A percentile compares a stretch with the other conserved stretches of the same genome.
phyloP scores from a whole-genome alignment of 1,140 invertebrate genomes.

The Phenacoccus solenopsis region DNA sequence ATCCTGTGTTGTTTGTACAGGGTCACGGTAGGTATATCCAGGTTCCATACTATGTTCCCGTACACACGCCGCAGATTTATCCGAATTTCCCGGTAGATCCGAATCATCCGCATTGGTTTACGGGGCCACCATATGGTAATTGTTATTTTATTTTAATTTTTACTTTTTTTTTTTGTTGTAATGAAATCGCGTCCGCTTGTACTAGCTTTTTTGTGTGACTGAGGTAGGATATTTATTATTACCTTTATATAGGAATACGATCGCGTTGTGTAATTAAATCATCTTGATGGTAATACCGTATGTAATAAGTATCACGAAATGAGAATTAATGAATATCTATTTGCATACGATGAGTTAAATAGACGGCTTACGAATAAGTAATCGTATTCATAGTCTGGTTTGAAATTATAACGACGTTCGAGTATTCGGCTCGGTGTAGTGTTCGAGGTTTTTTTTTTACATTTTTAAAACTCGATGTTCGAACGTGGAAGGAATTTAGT shows the following conservation, averaged over 20 bases:
- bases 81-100: neutral
- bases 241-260: too few species aligned
- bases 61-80: neutral
- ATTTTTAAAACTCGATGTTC: too few species aligned
- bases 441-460: too few species aligned
- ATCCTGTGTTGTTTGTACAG: constrained; percentile 4
- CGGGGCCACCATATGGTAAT: neutral
- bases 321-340: neutral
- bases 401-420: too few species aligned
- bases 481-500: too few species aligned
- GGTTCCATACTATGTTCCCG: neutral
- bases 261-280: neutral
- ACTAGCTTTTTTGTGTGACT: too few species aligned
- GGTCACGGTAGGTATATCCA: constrained; percentile 7
- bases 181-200: too few species aligned
- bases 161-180: too few species aligned
- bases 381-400: neutral
- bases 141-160: neutral
- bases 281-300: neutral
- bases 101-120: neutral
- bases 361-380: neutral
- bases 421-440: too few species aligned
- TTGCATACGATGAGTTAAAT: neutral
- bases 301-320: neutral
- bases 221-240: too few species aligned